Evolutionary conservation across 2,113 vertebrate species (phyloP).

Genomic region (rat (Rattus norvegicus)): DNA sequence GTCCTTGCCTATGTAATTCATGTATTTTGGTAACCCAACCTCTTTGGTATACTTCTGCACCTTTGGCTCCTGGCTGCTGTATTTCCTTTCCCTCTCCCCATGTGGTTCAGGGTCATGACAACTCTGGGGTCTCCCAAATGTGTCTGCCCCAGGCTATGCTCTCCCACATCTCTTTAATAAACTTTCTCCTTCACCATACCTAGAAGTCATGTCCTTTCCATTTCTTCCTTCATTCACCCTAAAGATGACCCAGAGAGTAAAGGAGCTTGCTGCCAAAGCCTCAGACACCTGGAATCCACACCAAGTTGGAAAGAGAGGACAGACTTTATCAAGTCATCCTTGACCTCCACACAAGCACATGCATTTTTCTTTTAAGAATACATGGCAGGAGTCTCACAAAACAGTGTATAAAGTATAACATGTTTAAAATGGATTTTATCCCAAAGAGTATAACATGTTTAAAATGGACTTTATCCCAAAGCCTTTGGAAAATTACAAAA

Average conservation of each 20-base stretch:
- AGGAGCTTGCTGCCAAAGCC: not conserved
- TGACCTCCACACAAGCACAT: not conserved
- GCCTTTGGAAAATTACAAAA: slow-evolving; percentile 13
- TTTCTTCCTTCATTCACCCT: not conserved
- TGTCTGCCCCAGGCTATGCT: not conserved
- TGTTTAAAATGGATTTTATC: not conserved
- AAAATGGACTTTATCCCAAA: not conserved
- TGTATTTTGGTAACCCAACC: not conserved
- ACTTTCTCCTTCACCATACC: not conserved
- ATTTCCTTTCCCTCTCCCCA: not conserved
- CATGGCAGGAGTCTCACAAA: not conserved
- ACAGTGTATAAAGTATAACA: not conserved
- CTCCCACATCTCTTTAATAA: not conserved
- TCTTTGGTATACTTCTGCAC: not conserved
- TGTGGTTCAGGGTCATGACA: not conserved
- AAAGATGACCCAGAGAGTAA: not conserved
- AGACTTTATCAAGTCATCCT: not conserved
- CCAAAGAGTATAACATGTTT: not conserved
- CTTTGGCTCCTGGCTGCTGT: not conserved
- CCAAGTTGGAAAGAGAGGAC: not conserved
- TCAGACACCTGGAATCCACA: not conserved
- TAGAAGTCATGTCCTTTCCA: not conserved
- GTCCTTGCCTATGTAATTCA: not conserved
- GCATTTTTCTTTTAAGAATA: not conserved
- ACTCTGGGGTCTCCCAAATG: not conserved